A percentile compares a stretch with the other conserved stretches of the same genome.
These are phyloP conservation scores for Sander vitreus DNA, from an alignment of 2,113 vertebrate genomes.

Conservation along the genomic window DNA sequence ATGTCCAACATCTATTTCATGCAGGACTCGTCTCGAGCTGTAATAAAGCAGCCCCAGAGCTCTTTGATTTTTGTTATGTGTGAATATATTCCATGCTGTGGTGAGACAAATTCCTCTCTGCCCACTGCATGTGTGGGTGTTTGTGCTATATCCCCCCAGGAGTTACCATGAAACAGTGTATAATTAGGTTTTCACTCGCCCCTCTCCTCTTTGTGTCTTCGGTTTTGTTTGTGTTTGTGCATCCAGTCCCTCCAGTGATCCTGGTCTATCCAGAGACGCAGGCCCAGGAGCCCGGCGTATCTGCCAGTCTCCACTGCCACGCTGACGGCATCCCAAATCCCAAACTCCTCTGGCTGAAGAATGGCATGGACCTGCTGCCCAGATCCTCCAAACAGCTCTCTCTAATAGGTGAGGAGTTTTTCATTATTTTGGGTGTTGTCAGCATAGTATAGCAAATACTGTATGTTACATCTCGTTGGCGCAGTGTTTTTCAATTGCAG, in stretches of 20 bases:
- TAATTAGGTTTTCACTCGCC: conserved; percentile 68
- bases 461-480: background rate
- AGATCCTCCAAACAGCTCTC: conserved; percentile 91
- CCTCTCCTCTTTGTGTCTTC: conserved; percentile 50
- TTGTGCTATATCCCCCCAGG: conserved; percentile 54
- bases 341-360: conserved; percentile 95
- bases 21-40: conserved; percentile 56
- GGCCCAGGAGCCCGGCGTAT: conserved; percentile 94
- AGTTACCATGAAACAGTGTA: conserved; percentile 65
- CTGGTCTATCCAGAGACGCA: conserved; percentile 95
- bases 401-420: conserved; percentile 88
- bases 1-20: conserved; percentile 57
- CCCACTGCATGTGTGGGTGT: conserved; percentile 58
- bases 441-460: background rate
- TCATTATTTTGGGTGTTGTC: conserved; percentile 18
- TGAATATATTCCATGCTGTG: conserved; percentile 69
- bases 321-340: conserved; percentile 96
- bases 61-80: conserved; percentile 70
- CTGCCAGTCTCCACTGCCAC: conserved; percentile 91
- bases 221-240: conserved; percentile 56
- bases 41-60: conserved; percentile 62
- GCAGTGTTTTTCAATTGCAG: background rate
- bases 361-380: conserved; percentile 91
- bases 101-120: conserved; percentile 66
- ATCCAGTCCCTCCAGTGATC: conserved; percentile 95